Base-by-base conservation (phyloP, 2,113 vertebrate genomes). In the Syngnathoides biaculeatus region DNA sequence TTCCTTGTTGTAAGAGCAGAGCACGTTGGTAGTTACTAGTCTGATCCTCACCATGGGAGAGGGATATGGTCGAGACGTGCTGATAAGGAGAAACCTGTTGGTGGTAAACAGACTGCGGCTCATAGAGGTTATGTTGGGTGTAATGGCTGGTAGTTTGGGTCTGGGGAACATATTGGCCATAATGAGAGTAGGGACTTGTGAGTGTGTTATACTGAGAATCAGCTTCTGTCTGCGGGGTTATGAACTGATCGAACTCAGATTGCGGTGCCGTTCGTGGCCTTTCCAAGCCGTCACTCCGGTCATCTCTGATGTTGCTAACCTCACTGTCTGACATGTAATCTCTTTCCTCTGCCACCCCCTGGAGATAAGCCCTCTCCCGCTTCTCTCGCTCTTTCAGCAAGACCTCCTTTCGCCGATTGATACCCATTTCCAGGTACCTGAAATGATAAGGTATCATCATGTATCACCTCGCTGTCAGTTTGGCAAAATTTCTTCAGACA, bases 251-350 rank as follows among this genome's bases (percentile, higher is more conserved):
- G 84, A 98, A 98, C 69, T 98, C 97, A 19, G 96, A 93, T 73
- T 98, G 96, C 10, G 97, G 96, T 67, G 97, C 96, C 59, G 97
- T 98, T 65, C 95, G 91, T 57, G 96, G 97, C 79, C 96, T 92
- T 84, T 98, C 96, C 52, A 95, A 84, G 45, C 93, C 94, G 22
- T 94, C 95, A 61, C 93, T 92, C 65, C 93, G 92, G 53, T 92
- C 84, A 52, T 96, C 95, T 60, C 97, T 93, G 78, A 94, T 92
- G 84, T 93, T 97, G 88, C 93, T 96, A 81, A 99, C 95, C 88
- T 99, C 97, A 81, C 97, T 99, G 82, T 99, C 97, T 62, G 97
- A 99, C 97, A 99, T 98, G 77, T 99, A 99, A 85, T 98, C 97
- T 11, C 97, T 92, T 78, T 99, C 97, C 83, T 99, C 97, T 6